These are phyloP conservation scores for Thaleichthys pacificus DNA, from an alignment of 2,797 vertebrate species.

Conservation along the genomic window DNA sequence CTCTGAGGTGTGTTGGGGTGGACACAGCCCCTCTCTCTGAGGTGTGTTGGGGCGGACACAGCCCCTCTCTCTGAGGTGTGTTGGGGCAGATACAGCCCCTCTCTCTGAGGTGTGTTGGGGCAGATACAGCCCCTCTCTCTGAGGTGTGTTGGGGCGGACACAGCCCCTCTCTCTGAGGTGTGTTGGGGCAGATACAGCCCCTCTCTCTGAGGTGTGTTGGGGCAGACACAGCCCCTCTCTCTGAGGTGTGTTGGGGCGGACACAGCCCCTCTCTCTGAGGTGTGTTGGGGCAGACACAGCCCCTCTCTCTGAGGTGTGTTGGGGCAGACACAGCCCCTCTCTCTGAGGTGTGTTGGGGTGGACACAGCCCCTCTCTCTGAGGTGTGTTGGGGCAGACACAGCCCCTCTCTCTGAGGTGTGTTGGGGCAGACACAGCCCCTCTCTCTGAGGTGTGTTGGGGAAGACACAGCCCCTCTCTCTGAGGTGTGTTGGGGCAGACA, in stretches of 20 bases:
- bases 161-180: neutral
- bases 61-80: neutral
- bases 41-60: too few relatives aligned
- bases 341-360: neutral
- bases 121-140: too few relatives aligned
- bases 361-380: neutral
- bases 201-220: neutral
- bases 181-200: too few relatives aligned
- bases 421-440: neutral
- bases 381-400: too few relatives aligned
- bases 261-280: neutral
- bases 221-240: neutral
- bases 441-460: neutral
- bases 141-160: neutral
- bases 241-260: too few relatives aligned
- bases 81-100: neutral
- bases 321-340: too few relatives aligned
- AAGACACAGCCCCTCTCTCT: too few relatives aligned
- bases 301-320: neutral
- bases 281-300: neutral
- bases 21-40: neutral
- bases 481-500: neutral
- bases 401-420: neutral
- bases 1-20: neutral
- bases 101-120: neutral